Percentiles rank a stretch among this genome's conserved stretches.
Conservation (phyloP, 53 echinoderm and acorn worm species). For the Temnopleurus reevesii region DNA sequence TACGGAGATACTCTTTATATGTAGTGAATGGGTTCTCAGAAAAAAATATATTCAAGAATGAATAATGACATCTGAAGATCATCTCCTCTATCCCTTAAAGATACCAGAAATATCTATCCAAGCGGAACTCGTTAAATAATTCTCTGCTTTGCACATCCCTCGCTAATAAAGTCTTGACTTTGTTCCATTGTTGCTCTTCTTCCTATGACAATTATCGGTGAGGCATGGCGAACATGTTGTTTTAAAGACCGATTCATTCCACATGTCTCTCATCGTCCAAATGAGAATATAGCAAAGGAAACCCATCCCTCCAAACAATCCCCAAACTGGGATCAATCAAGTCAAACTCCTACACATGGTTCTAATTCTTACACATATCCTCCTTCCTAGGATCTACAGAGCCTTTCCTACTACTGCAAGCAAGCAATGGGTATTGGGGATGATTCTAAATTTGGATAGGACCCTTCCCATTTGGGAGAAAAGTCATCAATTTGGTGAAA, state of each 20-base stretch:
- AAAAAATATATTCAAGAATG: too few relatives aligned
- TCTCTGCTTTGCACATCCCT: not conserved
- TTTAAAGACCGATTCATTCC: not conserved
- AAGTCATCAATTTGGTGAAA: slow-evolving; percentile 31
- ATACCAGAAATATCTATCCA: too few relatives aligned
- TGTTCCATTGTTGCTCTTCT: not conserved
- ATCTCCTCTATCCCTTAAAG: too few relatives aligned
- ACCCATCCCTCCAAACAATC: slow-evolving; percentile 9
- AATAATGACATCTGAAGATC: too few relatives aligned
- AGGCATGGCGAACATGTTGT: not conserved
- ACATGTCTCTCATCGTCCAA: slow-evolving; percentile 6
- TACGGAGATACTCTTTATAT: too few relatives aligned
- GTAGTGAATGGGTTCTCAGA: too few relatives aligned
- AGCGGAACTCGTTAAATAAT: too few relatives aligned
- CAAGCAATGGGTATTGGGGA: not conserved
- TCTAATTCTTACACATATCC: not conserved
- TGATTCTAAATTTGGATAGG: slow-evolving; percentile 14
- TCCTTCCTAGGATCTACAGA: too few relatives aligned
- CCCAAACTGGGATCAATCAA: not conserved
- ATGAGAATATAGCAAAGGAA: not conserved
- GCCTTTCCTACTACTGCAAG: too few relatives aligned
- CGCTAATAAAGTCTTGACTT: not conserved
- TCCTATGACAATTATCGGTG: not conserved
- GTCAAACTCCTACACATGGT: slow-evolving; percentile 6
- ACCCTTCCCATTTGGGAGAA: slow-evolving; percentile 24